Evolutionary conservation across 2,888 invertebrate genomes (phyloP), one percentile per base, ranked within the genome.

Genomic region (Ennomos erosarius): DNA sequence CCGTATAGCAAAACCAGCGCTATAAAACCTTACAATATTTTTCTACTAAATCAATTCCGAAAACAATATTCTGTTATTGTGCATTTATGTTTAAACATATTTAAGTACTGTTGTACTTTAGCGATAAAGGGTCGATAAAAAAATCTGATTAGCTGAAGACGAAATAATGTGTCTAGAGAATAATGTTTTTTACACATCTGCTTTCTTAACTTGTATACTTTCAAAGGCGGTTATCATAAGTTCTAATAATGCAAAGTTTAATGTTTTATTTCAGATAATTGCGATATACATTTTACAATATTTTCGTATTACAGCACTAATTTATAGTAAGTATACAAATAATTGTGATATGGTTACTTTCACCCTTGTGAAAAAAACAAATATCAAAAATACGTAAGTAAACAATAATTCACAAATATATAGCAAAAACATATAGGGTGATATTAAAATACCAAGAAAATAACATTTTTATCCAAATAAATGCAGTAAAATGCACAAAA

Each of bases 261-360:
- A 54, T 44, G 40, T 76, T 26, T 26, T 78, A 74, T 77, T 75
- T 73, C 75, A 76, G 75, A 73, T 80, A 78, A 84, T 76, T 69
- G 64, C 48, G 76, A 87, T 82, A 87, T 82, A 81, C 76, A 79
- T 81, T 80, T 76, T 75, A 78, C 69, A 80, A 44, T 79, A 74
- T 71, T 72, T 73, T 75, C 78, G 77, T 75, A 75, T 73, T 79
- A 79, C 74, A 79, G 73, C 67, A 73, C 80, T 84, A 83, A 73
- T 71, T 79, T 79, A 79, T 72, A 73, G 67, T 75, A 82, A 81
- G 79, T 87, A 86, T 84, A 86, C 82, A 86, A 73, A 80, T 84
- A 86, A 74, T 78, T 80, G 90, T 91, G 91, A 91, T 91, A 91
- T 91, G 91, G 85, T 88, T 82, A 80, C 73, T 73, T 86, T 79